Percentiles rank a stretch among this genome's conserved stretches.
phyloP scores from a whole-genome alignment of 2,113 vertebrate species.

The Ancistrus triradiatus region DNA sequence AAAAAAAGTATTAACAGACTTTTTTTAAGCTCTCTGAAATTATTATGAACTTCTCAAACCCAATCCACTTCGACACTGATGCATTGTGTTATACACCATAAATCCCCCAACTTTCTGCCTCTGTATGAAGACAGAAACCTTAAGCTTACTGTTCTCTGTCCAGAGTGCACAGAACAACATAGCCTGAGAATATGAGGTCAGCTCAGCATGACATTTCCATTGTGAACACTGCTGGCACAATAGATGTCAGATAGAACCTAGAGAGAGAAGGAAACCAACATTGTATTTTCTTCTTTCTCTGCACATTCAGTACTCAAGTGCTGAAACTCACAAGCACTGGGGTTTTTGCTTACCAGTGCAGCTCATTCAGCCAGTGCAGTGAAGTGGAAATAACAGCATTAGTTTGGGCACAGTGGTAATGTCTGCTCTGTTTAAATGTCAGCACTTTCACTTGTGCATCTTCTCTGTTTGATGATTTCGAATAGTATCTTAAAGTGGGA shows the following conservation, averaged over 20 bases:
- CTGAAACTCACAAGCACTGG: too few relatives aligned
- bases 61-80: slow-evolving; percentile 43
- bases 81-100: slow-evolving; percentile 60
- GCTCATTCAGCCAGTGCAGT: slow-evolving; percentile 57
- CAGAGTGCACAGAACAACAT: slow-evolving; percentile 11
- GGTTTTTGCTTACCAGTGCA: slow-evolving; percentile 33
- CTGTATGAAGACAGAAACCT: slow-evolving; percentile 20
- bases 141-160: slow-evolving; percentile 35
- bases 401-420: slow-evolving; percentile 44
- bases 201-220: too few relatives aligned
- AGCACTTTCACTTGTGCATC: too few relatives aligned
- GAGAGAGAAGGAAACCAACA: too few relatives aligned
- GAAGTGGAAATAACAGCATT: slow-evolving; percentile 57
- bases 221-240: too few relatives aligned
- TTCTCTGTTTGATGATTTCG: too few relatives aligned
- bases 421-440: slow-evolving; percentile 40
- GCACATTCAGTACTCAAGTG: too few relatives aligned
- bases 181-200: too few relatives aligned
- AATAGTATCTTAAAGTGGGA: too few relatives aligned
- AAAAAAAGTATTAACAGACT: too few relatives aligned
- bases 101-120: slow-evolving; percentile 49
- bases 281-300: too few relatives aligned
- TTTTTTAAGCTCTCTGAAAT: slow-evolving; percentile 54
- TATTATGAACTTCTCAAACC: slow-evolving; percentile 45
- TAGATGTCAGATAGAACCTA: too few relatives aligned